A percentile compares a stretch with the other conserved stretches of the same genome.
phyloP scores from a whole-genome alignment of 2,888 invertebrate species.

The Synanthedon tipuliformis region DNA sequence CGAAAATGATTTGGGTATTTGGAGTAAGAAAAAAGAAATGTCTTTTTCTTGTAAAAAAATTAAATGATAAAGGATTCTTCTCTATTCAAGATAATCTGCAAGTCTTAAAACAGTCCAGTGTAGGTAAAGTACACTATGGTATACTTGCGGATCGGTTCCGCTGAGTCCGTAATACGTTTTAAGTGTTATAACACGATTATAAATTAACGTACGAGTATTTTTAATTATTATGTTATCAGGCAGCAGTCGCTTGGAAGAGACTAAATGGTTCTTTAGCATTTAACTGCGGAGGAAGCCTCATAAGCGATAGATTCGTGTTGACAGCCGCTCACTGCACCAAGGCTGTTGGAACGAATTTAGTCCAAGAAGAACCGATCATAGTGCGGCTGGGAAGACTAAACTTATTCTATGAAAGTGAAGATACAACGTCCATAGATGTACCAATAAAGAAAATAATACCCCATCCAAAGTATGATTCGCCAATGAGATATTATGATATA shows the following conservation, averaged over 20 bases:
- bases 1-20: too few species aligned
- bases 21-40: too few species aligned
- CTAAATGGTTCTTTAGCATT: not conserved
- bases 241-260: not conserved
- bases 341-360: not conserved
- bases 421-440: conserved; percentile 18
- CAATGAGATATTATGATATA: conserved; percentile 65
- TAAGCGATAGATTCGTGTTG: conserved; percentile 1
- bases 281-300: conserved; percentile 1
- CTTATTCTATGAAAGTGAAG: not conserved
- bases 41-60: too few species aligned
- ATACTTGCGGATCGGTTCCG: too few species aligned
- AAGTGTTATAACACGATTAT: too few species aligned
- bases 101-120: too few species aligned
- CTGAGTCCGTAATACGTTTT: too few species aligned
- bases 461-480: conserved; percentile 54
- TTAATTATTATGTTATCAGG: not conserved
- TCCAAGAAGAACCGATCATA: conserved; percentile 30
- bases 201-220: not conserved
- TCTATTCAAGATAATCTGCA: too few species aligned
- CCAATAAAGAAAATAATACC: conserved; percentile 23
- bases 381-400: conserved; percentile 12
- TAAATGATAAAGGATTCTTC: too few species aligned
- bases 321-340: conserved; percentile 1
- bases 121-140: too few species aligned